Conservation (phyloP, 2,797 vertebrate genomes). For the Xyrichtys novacula region DNA sequence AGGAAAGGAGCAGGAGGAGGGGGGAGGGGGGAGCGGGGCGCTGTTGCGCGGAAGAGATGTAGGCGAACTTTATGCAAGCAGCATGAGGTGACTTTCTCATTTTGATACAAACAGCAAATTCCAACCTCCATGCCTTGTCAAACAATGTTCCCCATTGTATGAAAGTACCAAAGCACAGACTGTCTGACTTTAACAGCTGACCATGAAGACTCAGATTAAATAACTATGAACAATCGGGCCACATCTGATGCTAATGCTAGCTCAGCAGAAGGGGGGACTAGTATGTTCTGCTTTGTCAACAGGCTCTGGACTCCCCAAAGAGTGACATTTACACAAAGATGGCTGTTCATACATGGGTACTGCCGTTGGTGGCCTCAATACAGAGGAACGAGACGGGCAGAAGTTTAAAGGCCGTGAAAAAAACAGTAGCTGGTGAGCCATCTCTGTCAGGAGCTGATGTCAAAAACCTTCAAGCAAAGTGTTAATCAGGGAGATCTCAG, state of each 20-base stretch:
- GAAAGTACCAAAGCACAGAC: not conserved
- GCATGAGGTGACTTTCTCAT: conserved; percentile 15
- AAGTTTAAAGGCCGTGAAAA: not conserved
- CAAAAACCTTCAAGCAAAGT: no score
- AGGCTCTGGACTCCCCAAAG: not conserved
- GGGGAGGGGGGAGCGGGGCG: not conserved
- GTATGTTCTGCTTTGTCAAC: not conserved
- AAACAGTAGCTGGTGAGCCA: not conserved
- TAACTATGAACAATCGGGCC: not conserved
- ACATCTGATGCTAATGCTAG: not conserved
- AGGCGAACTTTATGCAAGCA: conserved; percentile 13
- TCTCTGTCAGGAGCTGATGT: not conserved
- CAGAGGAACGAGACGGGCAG: not conserved
- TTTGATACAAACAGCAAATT: conserved; percentile 3
- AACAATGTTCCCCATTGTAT: not conserved
- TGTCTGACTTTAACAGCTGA: not conserved
- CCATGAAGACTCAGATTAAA: not conserved
- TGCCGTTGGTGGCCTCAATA: not conserved
- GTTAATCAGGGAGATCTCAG: no score
- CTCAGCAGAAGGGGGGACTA: not conserved
- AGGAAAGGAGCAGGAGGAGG: conserved; percentile 57
- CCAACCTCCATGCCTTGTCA: not conserved
- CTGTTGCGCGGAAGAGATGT: conserved; percentile 1
- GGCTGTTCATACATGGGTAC: not conserved
- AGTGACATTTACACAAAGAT: not conserved